phyloP scores from a whole-genome alignment of 2,888 invertebrate species.

The Aphodius sticticus region DNA sequence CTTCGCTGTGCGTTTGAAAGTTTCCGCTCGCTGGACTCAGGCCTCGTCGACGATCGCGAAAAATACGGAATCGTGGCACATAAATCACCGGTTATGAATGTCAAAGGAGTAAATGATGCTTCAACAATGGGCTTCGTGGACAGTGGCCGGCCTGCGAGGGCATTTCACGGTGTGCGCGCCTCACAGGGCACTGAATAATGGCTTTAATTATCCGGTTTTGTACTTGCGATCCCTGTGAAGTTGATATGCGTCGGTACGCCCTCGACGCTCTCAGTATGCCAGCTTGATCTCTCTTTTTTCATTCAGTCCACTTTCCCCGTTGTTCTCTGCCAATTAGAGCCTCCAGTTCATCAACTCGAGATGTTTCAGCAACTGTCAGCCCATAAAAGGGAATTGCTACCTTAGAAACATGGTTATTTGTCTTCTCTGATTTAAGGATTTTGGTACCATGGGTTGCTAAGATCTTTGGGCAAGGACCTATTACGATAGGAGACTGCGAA shows the following conservation, averaged over 20 bases:
- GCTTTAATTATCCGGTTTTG: constrained; percentile 48
- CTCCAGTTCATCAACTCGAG: not conserved
- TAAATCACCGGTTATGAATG: constrained; percentile 47
- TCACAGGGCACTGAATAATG: constrained; percentile 45
- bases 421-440: too few relatives aligned
- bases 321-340: not conserved
- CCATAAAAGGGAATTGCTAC: too few relatives aligned
- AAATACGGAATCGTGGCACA: constrained; percentile 43
- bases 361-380: not conserved
- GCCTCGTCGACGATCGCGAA: constrained; percentile 36
- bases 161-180: constrained; percentile 45
- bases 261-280: constrained; percentile 23
- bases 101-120: constrained; percentile 58
- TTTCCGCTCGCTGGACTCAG: constrained; percentile 40
- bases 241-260: constrained; percentile 9
- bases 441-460: constrained; percentile 5
- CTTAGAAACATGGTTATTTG: too few relatives aligned
- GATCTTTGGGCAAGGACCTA: too few relatives aligned
- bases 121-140: constrained; percentile 55
- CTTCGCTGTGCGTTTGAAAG: constrained; percentile 40
- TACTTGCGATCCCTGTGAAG: constrained; percentile 19
- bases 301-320: not conserved
- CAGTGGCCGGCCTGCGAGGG: constrained; percentile 43
- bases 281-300: not conserved
- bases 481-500: too few relatives aligned